Conservation (phyloP, 2,888 invertebrate genomes). For the Mallateleia sp. region DNA sequence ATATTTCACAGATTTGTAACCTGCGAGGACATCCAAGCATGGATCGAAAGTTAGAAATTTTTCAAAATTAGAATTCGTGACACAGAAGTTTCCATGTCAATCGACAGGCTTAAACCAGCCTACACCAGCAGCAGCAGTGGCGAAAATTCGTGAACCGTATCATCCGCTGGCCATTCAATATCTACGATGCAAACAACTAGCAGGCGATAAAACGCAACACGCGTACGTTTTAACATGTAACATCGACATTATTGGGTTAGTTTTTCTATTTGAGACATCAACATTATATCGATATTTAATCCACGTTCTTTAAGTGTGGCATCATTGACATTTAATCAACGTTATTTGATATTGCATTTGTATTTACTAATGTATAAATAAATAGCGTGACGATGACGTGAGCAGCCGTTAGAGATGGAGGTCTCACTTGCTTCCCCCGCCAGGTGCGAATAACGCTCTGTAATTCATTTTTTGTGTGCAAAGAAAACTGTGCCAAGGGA, state of each 20-base stretch:
- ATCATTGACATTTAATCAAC: no score
- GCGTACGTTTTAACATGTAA: not conserved
- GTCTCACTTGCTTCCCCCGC: not conserved
- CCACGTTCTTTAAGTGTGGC: no score
- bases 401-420: not conserved
- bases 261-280: no score
- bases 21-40: not conserved
- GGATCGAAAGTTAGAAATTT: not conserved
- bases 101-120: constrained; percentile 28
- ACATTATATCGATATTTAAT: no score
- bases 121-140: not conserved
- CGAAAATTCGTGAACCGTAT: not conserved
- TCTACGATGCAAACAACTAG: no score
- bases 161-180: not conserved
- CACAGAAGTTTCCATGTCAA: not conserved
- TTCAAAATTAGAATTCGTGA: not conserved
- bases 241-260: no score
- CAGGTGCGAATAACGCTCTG: not conserved
- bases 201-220: not conserved
- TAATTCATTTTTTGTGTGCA: not conserved
- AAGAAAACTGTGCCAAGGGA: not conserved
- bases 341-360: no score
- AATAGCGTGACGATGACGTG: no score
- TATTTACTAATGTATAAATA: no score
- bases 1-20: not conserved